phyloP scores from a whole-genome alignment of 2,888 invertebrate genomes.

The Xylota segnis region DNA sequence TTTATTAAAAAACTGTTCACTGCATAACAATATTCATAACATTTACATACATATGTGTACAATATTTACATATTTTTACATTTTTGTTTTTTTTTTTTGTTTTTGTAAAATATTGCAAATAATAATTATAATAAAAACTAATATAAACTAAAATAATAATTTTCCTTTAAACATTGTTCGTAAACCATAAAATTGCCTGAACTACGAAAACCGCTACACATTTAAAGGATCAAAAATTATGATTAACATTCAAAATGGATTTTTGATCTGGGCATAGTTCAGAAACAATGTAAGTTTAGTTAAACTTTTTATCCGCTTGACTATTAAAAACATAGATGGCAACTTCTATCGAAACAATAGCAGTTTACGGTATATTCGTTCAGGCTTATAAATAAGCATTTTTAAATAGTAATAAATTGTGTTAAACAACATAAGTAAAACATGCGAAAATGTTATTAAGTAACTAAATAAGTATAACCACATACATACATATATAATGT shows the following conservation, averaged over 20 bases:
- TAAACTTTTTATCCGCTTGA: too few species aligned
- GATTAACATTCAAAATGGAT: background rate
- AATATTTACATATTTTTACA: conserved; percentile 54
- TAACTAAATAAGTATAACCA: conserved; percentile 9
- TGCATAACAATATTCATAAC: conserved; percentile 64
- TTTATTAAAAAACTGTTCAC: conserved; percentile 58
- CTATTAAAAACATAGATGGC: too few species aligned
- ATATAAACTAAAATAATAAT: conserved; percentile 4
- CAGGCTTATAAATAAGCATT: background rate
- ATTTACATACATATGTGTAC: conserved; percentile 24
- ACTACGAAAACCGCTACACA: background rate
- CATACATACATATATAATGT: background rate
- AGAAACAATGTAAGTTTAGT: too few species aligned
- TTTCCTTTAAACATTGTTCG: background rate
- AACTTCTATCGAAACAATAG: too few species aligned
- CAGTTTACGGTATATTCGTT: conserved; percentile 4
- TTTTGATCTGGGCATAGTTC: background rate
- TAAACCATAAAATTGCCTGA: background rate
- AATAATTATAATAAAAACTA: background rate
- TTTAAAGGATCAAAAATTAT: background rate
- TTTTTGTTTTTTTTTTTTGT: too few species aligned
- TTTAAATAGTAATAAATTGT: conserved; percentile 2
- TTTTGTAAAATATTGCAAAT: conserved; percentile 26
- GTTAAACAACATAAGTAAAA: background rate
- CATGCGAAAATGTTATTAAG: conserved; percentile 5